Percentiles rank a stretch among this genome's conserved stretches.
phyloP scores from a whole-genome alignment of 2,797 vertebrate species.

The Diceros bicornis region DNA sequence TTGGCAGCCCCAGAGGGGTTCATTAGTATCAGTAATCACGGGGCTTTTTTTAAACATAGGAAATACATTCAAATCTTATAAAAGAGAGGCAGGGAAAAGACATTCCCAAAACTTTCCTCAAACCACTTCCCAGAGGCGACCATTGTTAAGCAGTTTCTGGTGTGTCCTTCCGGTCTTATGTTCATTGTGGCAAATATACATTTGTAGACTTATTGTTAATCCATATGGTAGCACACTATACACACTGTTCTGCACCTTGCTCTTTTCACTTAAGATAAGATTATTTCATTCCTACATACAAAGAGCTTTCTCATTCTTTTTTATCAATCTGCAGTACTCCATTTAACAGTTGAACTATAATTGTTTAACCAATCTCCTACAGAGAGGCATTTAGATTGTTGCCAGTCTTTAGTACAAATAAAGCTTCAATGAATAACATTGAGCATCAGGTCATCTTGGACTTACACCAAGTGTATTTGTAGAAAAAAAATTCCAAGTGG shows the following conservation, averaged over 20 bases:
- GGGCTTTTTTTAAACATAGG: not conserved
- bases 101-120: not conserved
- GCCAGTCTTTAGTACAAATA: slow-evolving; percentile 4
- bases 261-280: slow-evolving; percentile 23
- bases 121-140: not conserved
- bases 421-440: not conserved
- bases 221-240: not conserved
- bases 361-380: not conserved
- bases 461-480: not conserved
- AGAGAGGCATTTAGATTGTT: not conserved
- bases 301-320: not conserved
- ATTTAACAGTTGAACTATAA: not conserved
- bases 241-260: not conserved
- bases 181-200: not conserved
- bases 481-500: not conserved
- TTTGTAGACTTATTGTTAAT: not conserved
- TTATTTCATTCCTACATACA: not conserved
- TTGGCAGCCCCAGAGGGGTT: not conserved
- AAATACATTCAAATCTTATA: slow-evolving; percentile 12
- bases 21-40: not conserved
- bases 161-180: not conserved
- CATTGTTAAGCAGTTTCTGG: not conserved
- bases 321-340: not conserved
- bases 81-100: not conserved
- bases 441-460: not conserved